phyloP scores from a whole-genome alignment of 30 jellyfish, hydroid and myxozoan genomes.

The Pseudorhiza aurosa region DNA sequence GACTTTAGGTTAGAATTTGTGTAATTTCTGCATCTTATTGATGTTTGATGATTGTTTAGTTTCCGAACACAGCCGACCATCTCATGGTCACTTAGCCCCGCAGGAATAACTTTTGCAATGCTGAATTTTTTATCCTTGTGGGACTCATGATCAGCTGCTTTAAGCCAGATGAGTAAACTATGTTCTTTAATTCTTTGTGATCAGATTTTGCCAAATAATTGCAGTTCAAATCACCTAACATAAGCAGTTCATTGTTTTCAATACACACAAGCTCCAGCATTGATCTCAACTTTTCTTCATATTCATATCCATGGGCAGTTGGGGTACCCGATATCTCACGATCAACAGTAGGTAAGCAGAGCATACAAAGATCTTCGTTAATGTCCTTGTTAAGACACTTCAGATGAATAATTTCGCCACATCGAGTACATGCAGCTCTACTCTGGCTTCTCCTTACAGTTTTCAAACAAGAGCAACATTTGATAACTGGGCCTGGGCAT shows the following conservation, averaged over 20 bases:
- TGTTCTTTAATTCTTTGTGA: constrained; percentile 21
- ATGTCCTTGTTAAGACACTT: constrained; percentile 38
- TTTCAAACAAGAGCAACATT: constrained; percentile 42
- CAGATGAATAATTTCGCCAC: constrained; percentile 39
- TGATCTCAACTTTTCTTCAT: constrained; percentile 1
- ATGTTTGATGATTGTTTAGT: not conserved
- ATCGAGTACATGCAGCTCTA: constrained; percentile 45
- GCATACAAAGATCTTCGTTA: constrained; percentile 28
- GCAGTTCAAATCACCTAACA: constrained; percentile 18
- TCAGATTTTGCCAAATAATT: not conserved
- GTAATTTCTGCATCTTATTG: not conserved
- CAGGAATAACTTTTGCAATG: not conserved
- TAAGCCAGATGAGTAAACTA: constrained; percentile 11
- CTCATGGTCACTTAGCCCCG: constrained; percentile 20
- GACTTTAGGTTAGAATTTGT: constrained; percentile 1
- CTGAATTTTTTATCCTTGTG: not conserved
- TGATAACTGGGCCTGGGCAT: constrained; percentile 48
- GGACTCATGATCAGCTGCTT: constrained; percentile 44
- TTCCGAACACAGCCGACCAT: constrained; percentile 4
- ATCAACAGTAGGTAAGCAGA: constrained; percentile 15
- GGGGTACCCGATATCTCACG: constrained; percentile 39
- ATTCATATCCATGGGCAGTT: constrained; percentile 20
- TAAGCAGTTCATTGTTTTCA: constrained; percentile 16
- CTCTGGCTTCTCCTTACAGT: constrained; percentile 43
- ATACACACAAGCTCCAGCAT: constrained; percentile 7